Conservation (phyloP, 2,797 vertebrate species). For the Simalia tracyae region DNA sequence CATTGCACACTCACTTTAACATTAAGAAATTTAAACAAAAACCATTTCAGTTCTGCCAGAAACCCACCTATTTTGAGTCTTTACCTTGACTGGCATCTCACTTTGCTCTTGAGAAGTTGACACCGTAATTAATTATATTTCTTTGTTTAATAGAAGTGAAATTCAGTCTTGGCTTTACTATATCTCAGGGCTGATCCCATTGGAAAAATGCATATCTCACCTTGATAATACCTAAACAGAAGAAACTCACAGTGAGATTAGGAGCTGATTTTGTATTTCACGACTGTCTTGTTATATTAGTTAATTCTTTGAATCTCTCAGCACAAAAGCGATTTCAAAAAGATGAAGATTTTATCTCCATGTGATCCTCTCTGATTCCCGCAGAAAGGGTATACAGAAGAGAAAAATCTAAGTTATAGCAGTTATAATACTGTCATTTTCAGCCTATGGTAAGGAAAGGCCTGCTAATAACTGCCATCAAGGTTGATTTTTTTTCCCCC, state of each 20-base stretch:
- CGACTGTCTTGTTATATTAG: conserved; percentile 39
- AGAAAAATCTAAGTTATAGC: neutral
- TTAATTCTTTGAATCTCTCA: conserved; percentile 8
- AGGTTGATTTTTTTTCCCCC: neutral
- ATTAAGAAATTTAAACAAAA: conserved; percentile 20
- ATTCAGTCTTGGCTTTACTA: conserved; percentile 52
- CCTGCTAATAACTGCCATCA: neutral
- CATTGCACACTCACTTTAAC: conserved; percentile 40
- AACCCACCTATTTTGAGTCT: neutral
- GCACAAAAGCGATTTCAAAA: conserved; percentile 1
- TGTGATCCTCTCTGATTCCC: neutral
- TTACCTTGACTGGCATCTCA: conserved; percentile 36
- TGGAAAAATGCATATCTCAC: conserved; percentile 45
- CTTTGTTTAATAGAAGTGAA: conserved; percentile 58
- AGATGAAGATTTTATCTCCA: neutral
- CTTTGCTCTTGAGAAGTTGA: conserved; percentile 48
- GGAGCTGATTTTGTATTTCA: conserved; percentile 41
- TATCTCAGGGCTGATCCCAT: conserved; percentile 51
- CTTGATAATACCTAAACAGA: conserved; percentile 45
- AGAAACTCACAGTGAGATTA: conserved; percentile 33
- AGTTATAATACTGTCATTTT: neutral
- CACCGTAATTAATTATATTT: conserved; percentile 64
- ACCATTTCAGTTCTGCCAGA: conserved; percentile 21
- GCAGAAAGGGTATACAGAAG: neutral
- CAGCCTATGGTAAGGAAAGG: neutral